Conservation (phyloP, 2,113 vertebrate species). For the Chaetodon auriga region DNA sequence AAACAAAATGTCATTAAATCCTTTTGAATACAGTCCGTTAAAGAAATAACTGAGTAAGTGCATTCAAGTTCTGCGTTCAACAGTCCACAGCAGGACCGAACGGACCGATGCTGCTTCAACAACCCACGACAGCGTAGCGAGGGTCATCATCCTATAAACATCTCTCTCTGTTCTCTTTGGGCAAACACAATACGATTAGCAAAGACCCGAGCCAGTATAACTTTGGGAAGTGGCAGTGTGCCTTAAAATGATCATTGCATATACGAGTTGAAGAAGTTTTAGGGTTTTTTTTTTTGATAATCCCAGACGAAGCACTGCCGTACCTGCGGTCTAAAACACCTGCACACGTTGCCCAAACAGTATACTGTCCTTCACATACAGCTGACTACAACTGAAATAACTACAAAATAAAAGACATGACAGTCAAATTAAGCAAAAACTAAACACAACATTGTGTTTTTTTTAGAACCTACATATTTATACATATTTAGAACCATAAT, state of each 20-base stretch:
- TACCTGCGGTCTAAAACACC: constrained; percentile 9
- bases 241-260: constrained; percentile 61
- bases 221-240: constrained; percentile 62
- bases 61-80: constrained; percentile 16
- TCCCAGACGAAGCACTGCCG: not conserved
- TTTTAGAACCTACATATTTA: constrained; percentile 19
- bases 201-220: constrained; percentile 21
- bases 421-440: constrained; percentile 26
- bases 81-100: constrained; percentile 2
- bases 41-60: constrained; percentile 21
- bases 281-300: constrained; percentile 27
- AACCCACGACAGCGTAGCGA: constrained; percentile 3
- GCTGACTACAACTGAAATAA: constrained; percentile 20
- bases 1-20: not conserved
- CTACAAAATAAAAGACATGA: constrained; percentile 18
- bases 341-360: constrained; percentile 12
- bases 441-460: constrained; percentile 27
- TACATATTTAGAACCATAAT: too few relatives aligned
- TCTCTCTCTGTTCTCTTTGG: constrained; percentile 40
- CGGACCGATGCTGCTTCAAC: not conserved
- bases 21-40: constrained; percentile 14
- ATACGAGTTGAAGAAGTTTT: constrained; percentile 34
- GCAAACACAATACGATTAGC: constrained; percentile 25
- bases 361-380: constrained; percentile 2
- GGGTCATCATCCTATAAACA: constrained; percentile 7